Evolutionary conservation across 2,888 invertebrate species (phyloP).

Genomic region (Ptychoptera albimana): DNA sequence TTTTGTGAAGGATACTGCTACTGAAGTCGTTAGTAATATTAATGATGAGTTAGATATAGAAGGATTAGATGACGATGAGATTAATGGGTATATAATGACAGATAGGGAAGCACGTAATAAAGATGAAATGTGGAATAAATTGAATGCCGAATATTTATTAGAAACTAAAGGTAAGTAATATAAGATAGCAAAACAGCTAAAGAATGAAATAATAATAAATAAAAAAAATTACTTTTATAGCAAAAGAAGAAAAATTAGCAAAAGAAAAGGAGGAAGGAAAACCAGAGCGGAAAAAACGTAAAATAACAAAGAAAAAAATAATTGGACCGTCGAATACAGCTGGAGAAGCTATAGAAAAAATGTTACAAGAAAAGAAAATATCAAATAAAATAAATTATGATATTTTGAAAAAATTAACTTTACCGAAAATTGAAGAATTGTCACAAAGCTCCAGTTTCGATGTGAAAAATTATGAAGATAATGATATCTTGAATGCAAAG

Average conservation of each 20-base stretch:
- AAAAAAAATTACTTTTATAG: constrained; percentile 17
- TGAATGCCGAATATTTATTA: constrained; percentile 74
- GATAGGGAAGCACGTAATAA: constrained; percentile 70
- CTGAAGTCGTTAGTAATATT: constrained; percentile 13
- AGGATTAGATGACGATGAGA: constrained; percentile 76
- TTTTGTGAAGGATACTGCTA: not conserved
- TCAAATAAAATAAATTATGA: constrained; percentile 97
- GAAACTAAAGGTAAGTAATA: constrained; percentile 42
- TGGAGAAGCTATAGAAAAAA: constrained; percentile 90
- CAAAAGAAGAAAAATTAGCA: constrained; percentile 64
- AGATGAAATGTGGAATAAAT: constrained; percentile 68
- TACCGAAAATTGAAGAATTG: constrained; percentile 6
- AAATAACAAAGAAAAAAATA: constrained; percentile 42
- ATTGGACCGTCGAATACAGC: constrained; percentile 49
- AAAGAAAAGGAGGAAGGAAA: constrained; percentile 78
- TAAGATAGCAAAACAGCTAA: too few species aligned
- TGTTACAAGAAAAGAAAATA: constrained; percentile 88
- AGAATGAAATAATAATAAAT: too few species aligned
- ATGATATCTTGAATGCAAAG: too few species aligned
- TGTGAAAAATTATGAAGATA: not conserved
- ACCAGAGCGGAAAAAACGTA: constrained; percentile 61
- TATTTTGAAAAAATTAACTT: constrained; percentile 63
- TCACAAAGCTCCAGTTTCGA: not conserved
- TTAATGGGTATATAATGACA: constrained; percentile 70
- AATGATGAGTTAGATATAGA: constrained; percentile 47